Evolutionary conservation across 1,140 invertebrate species (phyloP).

Genomic region (Telenomus remus): DNA sequence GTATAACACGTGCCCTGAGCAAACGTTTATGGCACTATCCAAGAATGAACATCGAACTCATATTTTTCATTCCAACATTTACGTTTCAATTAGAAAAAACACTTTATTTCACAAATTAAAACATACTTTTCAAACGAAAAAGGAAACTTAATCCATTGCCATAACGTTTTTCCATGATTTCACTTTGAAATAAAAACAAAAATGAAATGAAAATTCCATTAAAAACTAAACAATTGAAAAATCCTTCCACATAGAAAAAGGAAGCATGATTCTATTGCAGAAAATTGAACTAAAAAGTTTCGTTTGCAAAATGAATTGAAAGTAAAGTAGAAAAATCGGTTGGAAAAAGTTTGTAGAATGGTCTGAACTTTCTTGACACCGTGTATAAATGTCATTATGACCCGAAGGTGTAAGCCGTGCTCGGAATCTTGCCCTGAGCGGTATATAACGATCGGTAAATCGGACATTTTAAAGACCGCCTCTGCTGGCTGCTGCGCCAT

Average conservation of each 20-base stretch:
- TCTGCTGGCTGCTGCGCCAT: conserved; percentile 33
- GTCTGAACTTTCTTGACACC: conserved; percentile 26
- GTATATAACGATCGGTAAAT: conserved; percentile 41
- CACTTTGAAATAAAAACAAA: not conserved
- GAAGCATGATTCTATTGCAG: no score
- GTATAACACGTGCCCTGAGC: conserved; percentile 40
- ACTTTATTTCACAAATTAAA: no score
- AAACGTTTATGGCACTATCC: conserved; percentile 27
- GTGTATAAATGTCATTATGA: conserved; percentile 34
- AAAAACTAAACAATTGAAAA: no score
- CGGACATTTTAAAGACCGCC: conserved; percentile 47
- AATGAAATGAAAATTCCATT: no score
- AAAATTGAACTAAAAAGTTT: no score
- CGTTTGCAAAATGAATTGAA: no score
- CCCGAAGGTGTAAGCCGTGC: conserved; percentile 28
- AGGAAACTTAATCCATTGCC: no score
- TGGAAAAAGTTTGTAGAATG: not conserved
- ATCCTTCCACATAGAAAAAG: no score
- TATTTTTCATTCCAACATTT: conserved; percentile 9
- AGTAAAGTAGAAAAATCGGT: not conserved
- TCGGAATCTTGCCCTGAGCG: conserved; percentile 30
- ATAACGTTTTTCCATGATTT: no score
- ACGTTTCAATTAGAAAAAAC: not conserved
- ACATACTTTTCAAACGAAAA: no score
- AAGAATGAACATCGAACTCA: conserved; percentile 23